These are phyloP conservation scores for Platysternon megacephalum DNA, from an alignment of 2,113 vertebrate species.

Conservation along the genomic window DNA sequence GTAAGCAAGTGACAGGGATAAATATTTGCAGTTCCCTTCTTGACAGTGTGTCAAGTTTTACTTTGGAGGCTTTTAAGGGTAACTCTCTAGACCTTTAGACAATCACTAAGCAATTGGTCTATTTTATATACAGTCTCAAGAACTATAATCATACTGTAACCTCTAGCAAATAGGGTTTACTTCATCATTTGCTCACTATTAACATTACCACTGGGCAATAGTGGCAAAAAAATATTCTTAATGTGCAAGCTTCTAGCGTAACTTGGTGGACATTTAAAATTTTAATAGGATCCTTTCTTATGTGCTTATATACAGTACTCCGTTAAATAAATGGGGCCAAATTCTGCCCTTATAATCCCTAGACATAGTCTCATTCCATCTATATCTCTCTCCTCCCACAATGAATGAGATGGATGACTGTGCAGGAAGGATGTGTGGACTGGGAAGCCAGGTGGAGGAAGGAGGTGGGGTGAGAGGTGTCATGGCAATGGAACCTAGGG, in stretches of 20 bases:
- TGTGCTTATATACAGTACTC: background rate
- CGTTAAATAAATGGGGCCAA: background rate
- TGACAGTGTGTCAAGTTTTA: background rate
- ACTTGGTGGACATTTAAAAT: background rate
- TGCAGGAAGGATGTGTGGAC: background rate
- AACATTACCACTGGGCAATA: background rate
- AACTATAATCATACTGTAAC: background rate
- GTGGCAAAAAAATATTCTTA: background rate
- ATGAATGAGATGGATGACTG: background rate
- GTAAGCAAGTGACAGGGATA: background rate
- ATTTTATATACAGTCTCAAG: background rate
- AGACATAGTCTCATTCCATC: background rate
- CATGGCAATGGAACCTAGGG: background rate
- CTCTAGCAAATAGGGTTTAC: background rate
- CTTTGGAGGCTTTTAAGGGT: background rate
- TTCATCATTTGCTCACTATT: background rate
- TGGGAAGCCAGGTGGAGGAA: background rate
- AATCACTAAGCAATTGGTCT: background rate
- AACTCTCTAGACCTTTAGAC: background rate
- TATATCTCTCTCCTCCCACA: background rate
- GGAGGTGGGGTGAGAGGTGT: background rate
- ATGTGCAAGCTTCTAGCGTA: background rate
- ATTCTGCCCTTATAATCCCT: background rate
- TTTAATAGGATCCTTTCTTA: background rate
- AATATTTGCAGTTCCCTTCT: background rate